phyloP scores from a whole-genome alignment of 2,113 vertebrate genomes.

The Nesospiza acunhae region DNA sequence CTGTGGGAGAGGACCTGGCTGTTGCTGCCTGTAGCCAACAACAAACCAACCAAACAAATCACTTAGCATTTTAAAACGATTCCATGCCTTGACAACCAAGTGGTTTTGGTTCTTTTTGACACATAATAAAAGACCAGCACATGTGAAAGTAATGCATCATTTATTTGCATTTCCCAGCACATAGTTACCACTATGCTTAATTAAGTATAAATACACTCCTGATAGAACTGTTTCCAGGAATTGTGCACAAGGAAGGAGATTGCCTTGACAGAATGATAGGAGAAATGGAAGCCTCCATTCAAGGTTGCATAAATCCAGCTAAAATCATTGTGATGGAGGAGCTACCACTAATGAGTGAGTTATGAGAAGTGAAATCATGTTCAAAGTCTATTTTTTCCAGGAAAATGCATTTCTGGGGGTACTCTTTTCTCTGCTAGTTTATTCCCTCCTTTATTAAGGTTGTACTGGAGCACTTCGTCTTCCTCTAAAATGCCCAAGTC shows the following conservation, averaged over 20 bases:
- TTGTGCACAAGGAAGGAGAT: background rate
- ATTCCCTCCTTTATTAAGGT: background rate
- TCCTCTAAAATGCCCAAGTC: background rate
- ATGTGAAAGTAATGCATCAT: background rate
- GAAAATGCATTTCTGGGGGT: background rate
- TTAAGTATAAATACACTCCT: background rate
- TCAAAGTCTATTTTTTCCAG: background rate
- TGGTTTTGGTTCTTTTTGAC: background rate
- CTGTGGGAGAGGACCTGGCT: background rate
- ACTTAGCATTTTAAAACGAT: background rate
- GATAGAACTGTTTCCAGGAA: background rate
- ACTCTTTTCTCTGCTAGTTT: background rate
- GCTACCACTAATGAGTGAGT: background rate
- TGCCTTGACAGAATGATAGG: background rate
- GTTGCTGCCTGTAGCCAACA: background rate
- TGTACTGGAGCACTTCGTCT: background rate
- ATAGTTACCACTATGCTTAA: background rate
- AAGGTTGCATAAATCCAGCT: background rate
- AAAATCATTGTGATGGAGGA: background rate
- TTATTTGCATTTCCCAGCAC: background rate
- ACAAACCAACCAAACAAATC: background rate
- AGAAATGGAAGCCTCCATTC: background rate
- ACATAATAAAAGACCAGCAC: background rate
- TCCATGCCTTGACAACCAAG: background rate
- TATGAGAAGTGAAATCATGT: background rate